These are phyloP conservation scores for Prionace glauca DNA, from an alignment of 2,797 vertebrate genomes.

Conservation along the genomic window DNA sequence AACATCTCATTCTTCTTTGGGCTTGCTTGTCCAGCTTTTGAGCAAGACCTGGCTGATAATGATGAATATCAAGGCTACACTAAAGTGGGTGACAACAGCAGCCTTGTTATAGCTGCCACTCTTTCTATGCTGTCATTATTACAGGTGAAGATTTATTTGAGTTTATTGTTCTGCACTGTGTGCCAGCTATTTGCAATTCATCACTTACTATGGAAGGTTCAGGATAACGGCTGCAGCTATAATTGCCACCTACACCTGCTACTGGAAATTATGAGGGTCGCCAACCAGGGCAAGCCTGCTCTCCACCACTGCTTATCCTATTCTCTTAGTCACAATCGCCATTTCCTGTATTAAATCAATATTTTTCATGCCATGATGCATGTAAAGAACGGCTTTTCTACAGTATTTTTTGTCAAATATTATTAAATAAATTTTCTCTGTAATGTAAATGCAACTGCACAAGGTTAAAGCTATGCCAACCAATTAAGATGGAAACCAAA, in stretches of 20 bases:
- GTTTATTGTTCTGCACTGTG: conserved; percentile 72
- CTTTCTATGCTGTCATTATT: conserved; percentile 81
- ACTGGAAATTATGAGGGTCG: conserved; percentile 75
- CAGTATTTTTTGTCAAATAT: conserved; percentile 28
- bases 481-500: conserved; percentile 26
- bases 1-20: conserved; percentile 82
- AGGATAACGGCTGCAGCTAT: conserved; percentile 66
- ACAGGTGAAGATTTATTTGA: conserved; percentile 84
- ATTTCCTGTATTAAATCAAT: conserved; percentile 36
- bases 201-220: conserved; percentile 70
- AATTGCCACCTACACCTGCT: conserved; percentile 78
- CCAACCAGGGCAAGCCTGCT: conserved; percentile 54
- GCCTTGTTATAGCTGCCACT: conserved; percentile 85
- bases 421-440: background rate
- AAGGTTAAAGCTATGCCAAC: background rate
- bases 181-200: conserved; percentile 80
- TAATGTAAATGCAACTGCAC: background rate
- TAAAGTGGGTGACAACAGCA: conserved; percentile 76
- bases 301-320: conserved; percentile 39
- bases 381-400: background rate
- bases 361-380: background rate
- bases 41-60: conserved; percentile 71
- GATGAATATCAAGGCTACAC: conserved; percentile 76
- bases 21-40: conserved; percentile 70
- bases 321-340: conserved; percentile 17